A percentile compares a stretch with the other conserved stretches of the same genome.
These are phyloP conservation scores for Centropristis striata DNA, from an alignment of 2,113 vertebrate species.

Conservation along the genomic window DNA sequence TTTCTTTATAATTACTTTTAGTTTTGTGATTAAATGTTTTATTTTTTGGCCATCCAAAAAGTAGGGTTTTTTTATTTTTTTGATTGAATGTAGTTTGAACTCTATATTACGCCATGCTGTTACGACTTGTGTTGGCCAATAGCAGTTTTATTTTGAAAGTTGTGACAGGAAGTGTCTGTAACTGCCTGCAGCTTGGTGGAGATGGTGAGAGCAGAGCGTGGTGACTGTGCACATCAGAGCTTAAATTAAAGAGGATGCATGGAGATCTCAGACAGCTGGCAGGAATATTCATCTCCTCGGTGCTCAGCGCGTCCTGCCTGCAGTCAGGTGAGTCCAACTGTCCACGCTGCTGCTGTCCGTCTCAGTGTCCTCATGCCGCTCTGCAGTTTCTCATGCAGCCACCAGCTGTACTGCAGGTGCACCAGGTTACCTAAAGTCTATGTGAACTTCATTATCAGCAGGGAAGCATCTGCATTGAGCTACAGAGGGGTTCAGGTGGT, in stretches of 20 bases:
- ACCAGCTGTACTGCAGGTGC: constrained; percentile 62
- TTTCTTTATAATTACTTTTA: too few species aligned
- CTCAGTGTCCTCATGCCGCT: background rate
- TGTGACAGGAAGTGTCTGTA: constrained; percentile 22
- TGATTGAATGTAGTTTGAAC: too few species aligned
- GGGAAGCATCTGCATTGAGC: constrained; percentile 54
- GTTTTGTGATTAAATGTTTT: too few species aligned
- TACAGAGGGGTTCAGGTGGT: background rate
- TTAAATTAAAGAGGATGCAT: constrained; percentile 35
- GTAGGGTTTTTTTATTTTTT: too few species aligned
- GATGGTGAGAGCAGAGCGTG: constrained; percentile 10
- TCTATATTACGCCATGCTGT: background rate
- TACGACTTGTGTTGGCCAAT: too few species aligned
- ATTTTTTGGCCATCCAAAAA: too few species aligned
- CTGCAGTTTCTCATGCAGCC: constrained; percentile 40
- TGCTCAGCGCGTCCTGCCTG: background rate
- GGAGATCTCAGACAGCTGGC: constrained; percentile 24
- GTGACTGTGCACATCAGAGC: constrained; percentile 47
- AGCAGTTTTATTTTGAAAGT: constrained; percentile 59
- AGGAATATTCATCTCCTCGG: background rate
- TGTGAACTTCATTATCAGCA: constrained; percentile 66
- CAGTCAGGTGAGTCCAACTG: constrained; percentile 48
- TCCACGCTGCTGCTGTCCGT: background rate
- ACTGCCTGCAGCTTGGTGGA: background rate
- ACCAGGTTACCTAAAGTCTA: constrained; percentile 50